phyloP scores from a whole-genome alignment of 2,888 invertebrate species.

The Calameuta pallipes region DNA sequence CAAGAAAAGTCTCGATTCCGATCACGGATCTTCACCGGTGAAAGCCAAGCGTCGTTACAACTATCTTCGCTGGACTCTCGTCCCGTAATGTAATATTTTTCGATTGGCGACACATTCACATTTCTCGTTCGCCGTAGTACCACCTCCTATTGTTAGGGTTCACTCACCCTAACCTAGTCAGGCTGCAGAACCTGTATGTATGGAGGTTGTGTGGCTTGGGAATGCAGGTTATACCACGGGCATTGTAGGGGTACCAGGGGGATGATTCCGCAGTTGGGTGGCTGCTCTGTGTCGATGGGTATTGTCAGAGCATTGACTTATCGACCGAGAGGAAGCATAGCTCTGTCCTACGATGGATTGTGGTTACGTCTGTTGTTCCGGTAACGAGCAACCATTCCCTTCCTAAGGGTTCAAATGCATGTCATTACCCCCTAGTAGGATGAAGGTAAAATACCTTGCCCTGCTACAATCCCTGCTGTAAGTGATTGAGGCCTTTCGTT shows the following conservation, averaged over 20 bases:
- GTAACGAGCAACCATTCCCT: constrained; percentile 35
- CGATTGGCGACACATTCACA: constrained; percentile 16
- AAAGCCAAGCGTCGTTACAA: background rate
- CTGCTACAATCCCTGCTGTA: background rate
- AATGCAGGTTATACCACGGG: constrained; percentile 36
- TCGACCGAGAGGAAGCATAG: constrained; percentile 31
- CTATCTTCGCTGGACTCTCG: background rate
- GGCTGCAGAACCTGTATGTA: constrained; percentile 21
- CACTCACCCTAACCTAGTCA: background rate
- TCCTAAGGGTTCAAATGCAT: constrained; percentile 15
- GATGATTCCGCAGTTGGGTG: background rate
- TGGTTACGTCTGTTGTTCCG: constrained; percentile 45
- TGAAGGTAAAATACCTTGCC: background rate
- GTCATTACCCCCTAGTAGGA: background rate
- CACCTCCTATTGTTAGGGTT: constrained; percentile 3
- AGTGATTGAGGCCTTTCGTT: background rate
- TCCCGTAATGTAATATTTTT: constrained; percentile 24
- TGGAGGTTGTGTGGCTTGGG: constrained; percentile 18
- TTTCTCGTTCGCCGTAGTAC: background rate
- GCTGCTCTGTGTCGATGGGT: constrained; percentile 36
- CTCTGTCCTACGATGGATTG: constrained; percentile 30
- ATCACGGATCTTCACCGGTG: constrained; percentile 34
- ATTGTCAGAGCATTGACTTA: constrained; percentile 54
- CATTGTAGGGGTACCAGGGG: background rate
- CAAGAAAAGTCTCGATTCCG: constrained; percentile 35